phyloP scores from a whole-genome alignment of 2,113 vertebrate species.

The Stigmatopora argus region DNA sequence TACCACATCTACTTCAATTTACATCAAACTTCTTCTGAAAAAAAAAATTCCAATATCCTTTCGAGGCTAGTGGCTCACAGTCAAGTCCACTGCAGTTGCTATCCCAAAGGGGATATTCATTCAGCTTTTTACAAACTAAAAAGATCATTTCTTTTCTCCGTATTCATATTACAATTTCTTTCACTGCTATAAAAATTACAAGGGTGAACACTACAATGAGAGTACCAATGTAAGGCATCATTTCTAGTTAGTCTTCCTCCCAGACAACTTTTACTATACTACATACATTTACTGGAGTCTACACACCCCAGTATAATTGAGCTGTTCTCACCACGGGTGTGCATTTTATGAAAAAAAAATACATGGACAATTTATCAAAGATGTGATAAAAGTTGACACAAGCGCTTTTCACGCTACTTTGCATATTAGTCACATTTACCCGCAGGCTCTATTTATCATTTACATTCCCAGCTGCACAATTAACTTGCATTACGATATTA shows the following conservation, averaged over 20 bases:
- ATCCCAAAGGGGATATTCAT: background rate
- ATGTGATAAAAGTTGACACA: slow-evolving; percentile 30
- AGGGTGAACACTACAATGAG: background rate
- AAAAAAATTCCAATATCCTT: too few relatives aligned
- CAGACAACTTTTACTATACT: background rate
- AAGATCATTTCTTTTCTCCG: background rate
- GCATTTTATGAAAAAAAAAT: background rate
- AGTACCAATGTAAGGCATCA: background rate
- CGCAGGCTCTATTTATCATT: slow-evolving; percentile 58
- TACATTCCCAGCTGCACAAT: slow-evolving; percentile 50
- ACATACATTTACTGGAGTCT: background rate
- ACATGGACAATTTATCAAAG: slow-evolving; percentile 2
- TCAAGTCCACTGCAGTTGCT: background rate
- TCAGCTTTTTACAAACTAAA: background rate
- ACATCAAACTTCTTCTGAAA: too few relatives aligned
- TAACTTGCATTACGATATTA: slow-evolving; percentile 52
- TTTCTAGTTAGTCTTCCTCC: background rate
- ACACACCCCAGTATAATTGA: background rate
- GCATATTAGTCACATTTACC: slow-evolving; percentile 24
- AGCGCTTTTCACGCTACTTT: slow-evolving; percentile 34
- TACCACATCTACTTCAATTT: too few relatives aligned
- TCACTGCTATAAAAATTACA: background rate
- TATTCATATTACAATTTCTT: too few relatives aligned
- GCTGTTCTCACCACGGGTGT: slow-evolving; percentile 8
- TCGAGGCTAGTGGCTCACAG: background rate